Base-by-base conservation (phyloP, 2,797 vertebrate species). In the Enteromius radiatus region DNA sequence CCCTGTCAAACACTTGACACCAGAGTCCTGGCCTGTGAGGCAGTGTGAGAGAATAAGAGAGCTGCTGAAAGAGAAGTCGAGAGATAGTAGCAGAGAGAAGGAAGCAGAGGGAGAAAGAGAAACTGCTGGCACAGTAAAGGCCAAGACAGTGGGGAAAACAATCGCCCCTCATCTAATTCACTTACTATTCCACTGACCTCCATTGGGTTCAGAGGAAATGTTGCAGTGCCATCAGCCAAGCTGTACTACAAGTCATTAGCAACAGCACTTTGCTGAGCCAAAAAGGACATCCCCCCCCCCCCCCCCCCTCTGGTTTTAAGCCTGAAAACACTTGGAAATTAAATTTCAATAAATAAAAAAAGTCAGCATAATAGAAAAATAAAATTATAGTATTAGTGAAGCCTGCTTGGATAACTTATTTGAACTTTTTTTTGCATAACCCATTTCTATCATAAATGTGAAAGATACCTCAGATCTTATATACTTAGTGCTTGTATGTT, bases 101-200 rank as follows among this genome's bases (percentile, higher is more conserved):
- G 71, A 81, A 59, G 61, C 52, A 54, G 68, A 41, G 38, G 85
- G 69, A 79, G 65, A 81, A 49, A 83, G 75, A 78, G 36, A 82
- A 52, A 71, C 77, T 70, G 45, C 23, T 77, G 70, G 65, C 59
- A 2, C 63, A 76, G 71, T 45, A 76, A 67, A 80, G 78, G 83
- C 65, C 70, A 69, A 31, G 59, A 64, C 71, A 43, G 43, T 76
- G 52, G 61, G 71, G 47, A 68, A 86, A 83, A 78, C 73, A 52
- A 84, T 78, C 65, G 78, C 82, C 82, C 74, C 82, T 81, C 82
- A 77, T 86, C 85, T 81, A 75, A 67, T 84, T 86, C 85, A 84
- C 85, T 86, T 83, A 84, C 68, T 84, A 82, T 84, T 84, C 85
- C 68, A 36, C 12, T 86, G 85, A 84, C 78, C 85, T 81, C 31